A percentile compares a stretch with the other conserved stretches of the same genome.
Conservation (phyloP, 2,888 invertebrate species). For the Aphodius sticticus region DNA sequence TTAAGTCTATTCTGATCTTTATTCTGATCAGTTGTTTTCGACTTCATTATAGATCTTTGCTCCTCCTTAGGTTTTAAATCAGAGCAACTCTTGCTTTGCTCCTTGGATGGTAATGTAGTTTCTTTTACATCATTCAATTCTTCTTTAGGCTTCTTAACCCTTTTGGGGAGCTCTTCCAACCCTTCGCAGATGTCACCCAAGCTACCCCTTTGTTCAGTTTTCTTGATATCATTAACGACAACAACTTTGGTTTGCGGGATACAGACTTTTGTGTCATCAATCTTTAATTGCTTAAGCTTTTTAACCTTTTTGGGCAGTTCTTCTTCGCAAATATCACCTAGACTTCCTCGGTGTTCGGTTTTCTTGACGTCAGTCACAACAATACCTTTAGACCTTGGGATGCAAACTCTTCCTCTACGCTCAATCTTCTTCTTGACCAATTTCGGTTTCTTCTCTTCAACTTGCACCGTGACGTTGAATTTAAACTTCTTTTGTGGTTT, state of each 20-base stretch:
- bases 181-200: conserved; percentile 44
- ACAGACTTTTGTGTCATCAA: neutral
- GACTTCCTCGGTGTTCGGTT: conserved; percentile 42
- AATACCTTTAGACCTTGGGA: conserved; percentile 45
- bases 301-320: conserved; percentile 33
- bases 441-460: conserved; percentile 35
- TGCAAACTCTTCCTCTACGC: conserved; percentile 42
- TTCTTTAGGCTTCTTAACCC: conserved; percentile 16
- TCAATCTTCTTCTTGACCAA: conserved; percentile 26
- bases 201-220: conserved; percentile 44
- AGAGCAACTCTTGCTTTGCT: conserved; percentile 8
- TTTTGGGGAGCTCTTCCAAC: conserved; percentile 37
- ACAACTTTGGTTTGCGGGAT: conserved; percentile 44
- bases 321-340: conserved; percentile 43
- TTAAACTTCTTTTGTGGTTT: conserved; percentile 53
- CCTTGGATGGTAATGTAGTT: neutral
- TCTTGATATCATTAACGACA: conserved; percentile 48
- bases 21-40: neutral
- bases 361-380: conserved; percentile 47
- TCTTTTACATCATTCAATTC: conserved; percentile 6
- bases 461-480: conserved; percentile 56
- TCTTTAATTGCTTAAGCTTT: neutral
- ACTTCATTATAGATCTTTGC: conserved; percentile 14
- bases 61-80: conserved; percentile 43
- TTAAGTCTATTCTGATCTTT: neutral